These are phyloP conservation scores for Orthonychiurus folsomi DNA, from an alignment of 2,888 invertebrate species.

Conservation along the genomic window DNA sequence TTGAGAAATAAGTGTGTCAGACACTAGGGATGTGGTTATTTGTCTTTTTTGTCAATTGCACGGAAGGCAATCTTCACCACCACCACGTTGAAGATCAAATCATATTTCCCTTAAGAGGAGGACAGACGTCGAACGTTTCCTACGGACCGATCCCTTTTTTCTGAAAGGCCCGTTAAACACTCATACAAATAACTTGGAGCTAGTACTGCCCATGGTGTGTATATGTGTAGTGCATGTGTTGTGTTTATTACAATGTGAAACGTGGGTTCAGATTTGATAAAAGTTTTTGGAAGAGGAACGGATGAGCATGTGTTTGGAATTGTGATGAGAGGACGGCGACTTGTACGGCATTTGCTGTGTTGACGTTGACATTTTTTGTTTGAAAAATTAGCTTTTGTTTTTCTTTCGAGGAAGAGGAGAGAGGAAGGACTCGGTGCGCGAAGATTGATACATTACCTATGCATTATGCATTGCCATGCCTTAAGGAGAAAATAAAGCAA, in stretches of 20 bases:
- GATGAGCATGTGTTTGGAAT: not conserved
- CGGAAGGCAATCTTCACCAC: not conserved
- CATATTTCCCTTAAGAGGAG: too few relatives aligned
- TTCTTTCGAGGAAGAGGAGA: not conserved
- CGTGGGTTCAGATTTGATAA: too few relatives aligned
- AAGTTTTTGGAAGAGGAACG: too few relatives aligned
- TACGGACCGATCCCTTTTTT: too few relatives aligned
- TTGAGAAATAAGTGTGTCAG: constrained; percentile 1
- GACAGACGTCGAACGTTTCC: too few relatives aligned
- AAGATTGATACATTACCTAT: not conserved
- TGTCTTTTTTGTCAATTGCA: not conserved
- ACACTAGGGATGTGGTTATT: not conserved
- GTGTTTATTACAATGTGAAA: too few relatives aligned
- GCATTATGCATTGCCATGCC: not conserved
- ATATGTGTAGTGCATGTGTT: too few relatives aligned
- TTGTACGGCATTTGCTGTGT: not conserved
- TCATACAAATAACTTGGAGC: not conserved
- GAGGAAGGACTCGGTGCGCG: not conserved
- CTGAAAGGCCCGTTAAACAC: not conserved
- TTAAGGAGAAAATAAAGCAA: not conserved
- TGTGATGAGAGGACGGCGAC: not conserved
- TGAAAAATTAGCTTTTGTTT: constrained; percentile 1
- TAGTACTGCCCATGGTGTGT: too few relatives aligned
- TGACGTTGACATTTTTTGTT: not conserved
- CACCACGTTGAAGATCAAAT: not conserved